phyloP scores from a whole-genome alignment of 2,113 vertebrate genomes.

The Rhinichthys klamathensis region DNA sequence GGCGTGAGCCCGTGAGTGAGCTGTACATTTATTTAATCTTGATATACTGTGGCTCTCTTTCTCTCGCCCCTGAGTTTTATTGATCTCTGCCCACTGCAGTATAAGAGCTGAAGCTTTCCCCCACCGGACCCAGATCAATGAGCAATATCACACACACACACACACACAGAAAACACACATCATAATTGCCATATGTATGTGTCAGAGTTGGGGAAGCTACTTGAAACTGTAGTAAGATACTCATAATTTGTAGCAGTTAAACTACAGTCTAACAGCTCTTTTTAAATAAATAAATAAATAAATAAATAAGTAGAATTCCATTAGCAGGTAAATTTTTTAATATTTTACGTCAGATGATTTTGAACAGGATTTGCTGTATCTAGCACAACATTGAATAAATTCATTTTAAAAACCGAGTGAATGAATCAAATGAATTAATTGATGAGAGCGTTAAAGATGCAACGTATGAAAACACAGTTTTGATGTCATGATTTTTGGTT shows the following conservation, averaged over 20 bases:
- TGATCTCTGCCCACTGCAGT: conserved; percentile 53
- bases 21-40: conserved; percentile 61
- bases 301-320: not conserved
- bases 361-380: too few relatives aligned
- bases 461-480: not conserved
- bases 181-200: conserved; percentile 33
- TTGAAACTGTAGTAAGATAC: not conserved
- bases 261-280: not conserved
- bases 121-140: conserved; percentile 40
- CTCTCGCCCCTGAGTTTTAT: conserved; percentile 52
- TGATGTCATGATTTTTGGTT: not conserved
- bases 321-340: not conserved
- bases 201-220: not conserved
- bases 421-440: not conserved
- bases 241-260: not conserved
- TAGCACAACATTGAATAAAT: not conserved
- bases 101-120: conserved; percentile 38
- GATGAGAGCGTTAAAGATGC: too few relatives aligned
- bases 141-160: conserved; percentile 35
- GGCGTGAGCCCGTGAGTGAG: conserved; percentile 44
- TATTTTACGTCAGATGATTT: too few relatives aligned
- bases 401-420: not conserved
- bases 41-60: conserved; percentile 56
- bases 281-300: too few relatives aligned
- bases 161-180: conserved; percentile 14